A percentile compares a stretch with the other conserved stretches of the same genome.
Evolutionary conservation across 2,888 invertebrate species (phyloP).

Genomic region (Phymatocera aterrima): DNA sequence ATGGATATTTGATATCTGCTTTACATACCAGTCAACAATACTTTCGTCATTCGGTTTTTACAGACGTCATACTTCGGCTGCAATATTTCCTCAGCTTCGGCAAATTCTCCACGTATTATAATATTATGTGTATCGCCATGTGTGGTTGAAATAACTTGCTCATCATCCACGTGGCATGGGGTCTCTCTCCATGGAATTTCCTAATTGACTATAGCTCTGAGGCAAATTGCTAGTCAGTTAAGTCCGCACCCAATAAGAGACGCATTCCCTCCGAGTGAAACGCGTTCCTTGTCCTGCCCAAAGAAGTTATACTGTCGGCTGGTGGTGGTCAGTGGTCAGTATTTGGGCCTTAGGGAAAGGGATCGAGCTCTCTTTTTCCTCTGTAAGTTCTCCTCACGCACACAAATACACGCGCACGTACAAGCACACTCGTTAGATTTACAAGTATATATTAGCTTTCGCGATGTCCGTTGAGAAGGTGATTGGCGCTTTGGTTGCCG

Average conservation of each 20-base stretch:
- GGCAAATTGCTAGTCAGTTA: conserved; percentile 43
- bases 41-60: no score
- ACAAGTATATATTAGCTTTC: conserved; percentile 6
- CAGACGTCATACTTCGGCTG: no score
- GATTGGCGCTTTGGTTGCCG: conserved; percentile 27
- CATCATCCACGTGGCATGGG: background rate
- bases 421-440: background rate
- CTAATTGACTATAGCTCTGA: conserved; percentile 51
- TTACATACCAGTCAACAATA: no score
- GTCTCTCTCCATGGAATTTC: conserved; percentile 49
- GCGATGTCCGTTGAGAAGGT: conserved; percentile 21
- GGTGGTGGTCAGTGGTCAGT: conserved; percentile 37
- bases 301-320: background rate
- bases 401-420: background rate
- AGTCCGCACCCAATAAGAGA: conserved; percentile 10
- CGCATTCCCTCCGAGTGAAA: conserved; percentile 38
- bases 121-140: background rate
- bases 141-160: background rate
- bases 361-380: conserved; percentile 7
- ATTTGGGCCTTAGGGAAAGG: conserved; percentile 23
- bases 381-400: background rate
- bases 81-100: no score
- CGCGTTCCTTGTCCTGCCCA: conserved; percentile 17
- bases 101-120: no score
- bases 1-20: no score